A percentile compares a stretch with the other conserved stretches of the same genome.
phyloP scores from a whole-genome alignment of 2,888 invertebrate species.

The Aspidiotus destructor region DNA sequence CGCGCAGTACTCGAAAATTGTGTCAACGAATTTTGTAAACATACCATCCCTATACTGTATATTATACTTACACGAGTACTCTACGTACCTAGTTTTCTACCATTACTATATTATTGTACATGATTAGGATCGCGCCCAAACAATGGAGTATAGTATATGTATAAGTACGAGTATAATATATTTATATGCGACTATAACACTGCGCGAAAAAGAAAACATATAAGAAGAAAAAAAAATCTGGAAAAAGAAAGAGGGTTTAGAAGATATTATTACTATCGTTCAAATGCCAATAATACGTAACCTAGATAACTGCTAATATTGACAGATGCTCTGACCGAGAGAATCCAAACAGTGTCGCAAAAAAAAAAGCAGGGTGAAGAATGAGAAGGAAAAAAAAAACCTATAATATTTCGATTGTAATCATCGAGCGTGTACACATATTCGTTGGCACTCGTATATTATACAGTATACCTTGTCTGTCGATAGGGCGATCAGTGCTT shows the following conservation, averaged over 20 bases:
- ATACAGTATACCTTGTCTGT: background rate
- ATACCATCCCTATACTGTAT: too few relatives aligned
- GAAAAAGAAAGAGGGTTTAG: background rate
- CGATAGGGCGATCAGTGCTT: conserved; percentile 7
- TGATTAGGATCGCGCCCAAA: too few relatives aligned
- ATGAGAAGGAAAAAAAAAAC: background rate
- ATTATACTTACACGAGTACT: too few relatives aligned
- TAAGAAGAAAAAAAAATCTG: background rate
- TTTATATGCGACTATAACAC: too few relatives aligned
- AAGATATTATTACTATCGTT: conserved; percentile 4
- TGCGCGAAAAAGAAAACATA: too few relatives aligned
- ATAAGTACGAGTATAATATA: too few relatives aligned
- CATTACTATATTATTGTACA: too few relatives aligned
- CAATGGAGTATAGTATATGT: too few relatives aligned
- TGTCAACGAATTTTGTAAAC: too few relatives aligned
- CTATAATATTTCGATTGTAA: conserved; percentile 5
- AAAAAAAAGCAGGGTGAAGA: background rate
- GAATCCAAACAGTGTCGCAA: conserved; percentile 2
- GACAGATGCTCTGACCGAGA: conserved; percentile 16
- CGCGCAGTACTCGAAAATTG: too few relatives aligned
- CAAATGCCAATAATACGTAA: conserved; percentile 20
- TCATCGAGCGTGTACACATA: background rate
- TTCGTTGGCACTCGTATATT: too few relatives aligned
- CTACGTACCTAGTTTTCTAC: too few relatives aligned
- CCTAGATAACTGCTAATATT: conserved; percentile 24